phyloP scores from a whole-genome alignment of 2,113 vertebrate species.

The Athene noctua region DNA sequence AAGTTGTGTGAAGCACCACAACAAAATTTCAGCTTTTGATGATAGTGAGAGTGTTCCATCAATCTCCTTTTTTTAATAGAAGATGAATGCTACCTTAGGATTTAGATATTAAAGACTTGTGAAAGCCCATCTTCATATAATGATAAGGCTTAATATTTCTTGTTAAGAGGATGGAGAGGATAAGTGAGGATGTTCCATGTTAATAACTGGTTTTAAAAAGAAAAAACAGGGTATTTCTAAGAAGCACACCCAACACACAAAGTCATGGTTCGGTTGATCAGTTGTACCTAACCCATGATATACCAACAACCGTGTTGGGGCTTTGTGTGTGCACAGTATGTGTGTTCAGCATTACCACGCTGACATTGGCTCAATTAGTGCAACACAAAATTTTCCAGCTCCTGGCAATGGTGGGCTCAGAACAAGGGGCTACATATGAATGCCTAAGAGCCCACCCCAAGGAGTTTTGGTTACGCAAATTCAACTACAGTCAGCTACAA shows the following conservation, averaged over 20 bases:
- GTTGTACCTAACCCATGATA: background rate
- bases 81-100: background rate
- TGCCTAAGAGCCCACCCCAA: background rate
- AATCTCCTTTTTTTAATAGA: background rate
- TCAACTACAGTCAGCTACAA: background rate
- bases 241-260: background rate
- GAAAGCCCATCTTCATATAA: background rate
- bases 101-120: background rate
- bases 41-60: background rate
- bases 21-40: background rate
- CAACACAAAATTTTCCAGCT: background rate
- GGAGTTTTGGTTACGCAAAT: background rate
- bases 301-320: background rate
- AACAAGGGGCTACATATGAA: background rate
- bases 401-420: background rate
- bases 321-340: background rate
- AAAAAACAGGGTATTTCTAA: background rate
- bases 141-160: background rate
- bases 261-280: background rate
- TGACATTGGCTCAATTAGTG: background rate
- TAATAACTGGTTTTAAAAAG: background rate
- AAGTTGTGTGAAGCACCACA: background rate
- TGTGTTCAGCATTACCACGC: background rate
- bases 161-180: background rate
- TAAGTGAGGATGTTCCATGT: background rate